Base-by-base conservation (phyloP, 2,888 invertebrate species). In the Rotaria socialis region DNA sequence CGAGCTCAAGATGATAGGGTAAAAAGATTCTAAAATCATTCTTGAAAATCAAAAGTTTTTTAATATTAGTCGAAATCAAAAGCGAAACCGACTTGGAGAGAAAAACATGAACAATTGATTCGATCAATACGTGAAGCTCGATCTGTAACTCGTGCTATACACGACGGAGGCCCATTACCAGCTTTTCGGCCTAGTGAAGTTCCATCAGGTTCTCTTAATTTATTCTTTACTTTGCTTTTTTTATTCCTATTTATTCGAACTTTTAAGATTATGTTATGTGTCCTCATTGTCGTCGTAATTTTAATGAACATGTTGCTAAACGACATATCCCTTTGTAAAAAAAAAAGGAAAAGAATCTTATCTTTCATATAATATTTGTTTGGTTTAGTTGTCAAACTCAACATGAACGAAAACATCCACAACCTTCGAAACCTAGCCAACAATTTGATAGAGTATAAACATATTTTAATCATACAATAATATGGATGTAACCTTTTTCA, bases 41-140 rank as follows among this genome's bases (percentile, higher is more conserved):
- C 10, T 55, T 55, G 1, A 58, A 19, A 55, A 19, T 86, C 60
- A 35, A 35, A 35, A 35, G n/a, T 35, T 35, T 35, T 55, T 22
- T 1, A 56, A 56, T 87, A 88, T 47, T 87, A 90, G 90, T 80
- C 47, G 16, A 85, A 88, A 24, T 89, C 89, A 4, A 89, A 89
- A 85, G 90, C 91, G 85, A 92, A 92, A 88, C 90, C 90, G 88
- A 94, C 94, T 92, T 98, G 98, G 98, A 93, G 96, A 7, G 94
- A 94, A 90, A 95, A 96, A 89, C 98, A 98, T 92, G 94, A 96
- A 90, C 96, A 96, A 89, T 97, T 98, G 91, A 95, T 97, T 88
- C 93, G 93, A 87, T 94, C 96, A 3, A 96, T 98, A 88, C 93
- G 96, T 74, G 95, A 95, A 16, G 97, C 97, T 6, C 96, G 96